A percentile compares a stretch with the other conserved stretches of the same genome.
Conservation (phyloP, 1,140 invertebrate genomes). For the Platyura marginata region DNA sequence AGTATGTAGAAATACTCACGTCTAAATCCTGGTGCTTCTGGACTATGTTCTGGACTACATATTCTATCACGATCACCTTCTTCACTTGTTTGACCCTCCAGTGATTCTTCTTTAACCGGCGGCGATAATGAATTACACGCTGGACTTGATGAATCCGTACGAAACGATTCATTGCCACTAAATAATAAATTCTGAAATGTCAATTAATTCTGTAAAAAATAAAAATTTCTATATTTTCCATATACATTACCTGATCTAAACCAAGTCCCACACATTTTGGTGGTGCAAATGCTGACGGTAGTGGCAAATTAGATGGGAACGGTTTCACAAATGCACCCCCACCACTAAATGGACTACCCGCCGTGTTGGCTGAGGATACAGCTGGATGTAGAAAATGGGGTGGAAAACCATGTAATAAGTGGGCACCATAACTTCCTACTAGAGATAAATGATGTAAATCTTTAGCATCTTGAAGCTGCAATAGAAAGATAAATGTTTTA, state of each 20-base stretch:
- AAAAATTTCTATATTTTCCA: too few relatives aligned
- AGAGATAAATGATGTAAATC: slow-evolving; percentile 26
- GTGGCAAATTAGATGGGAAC: slow-evolving; percentile 21
- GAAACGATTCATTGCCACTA: slow-evolving; percentile 25
- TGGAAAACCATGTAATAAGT: slow-evolving; percentile 21
- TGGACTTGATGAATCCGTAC: slow-evolving; percentile 23
- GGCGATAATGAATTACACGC: slow-evolving; percentile 18
- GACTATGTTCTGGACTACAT: background rate
- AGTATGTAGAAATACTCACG: too few relatives aligned
- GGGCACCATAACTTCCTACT: slow-evolving; percentile 23
- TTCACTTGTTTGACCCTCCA: slow-evolving; percentile 23
- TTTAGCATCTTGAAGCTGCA: slow-evolving; percentile 25
- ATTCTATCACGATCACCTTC: slow-evolving; percentile 1
- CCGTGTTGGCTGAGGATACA: slow-evolving; percentile 18
- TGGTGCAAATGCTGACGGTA: slow-evolving; percentile 23
- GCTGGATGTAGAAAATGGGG: slow-evolving; percentile 23
- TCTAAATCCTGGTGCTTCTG: slow-evolving; percentile 1
- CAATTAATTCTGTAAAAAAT: too few relatives aligned
- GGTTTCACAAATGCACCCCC: slow-evolving; percentile 19
- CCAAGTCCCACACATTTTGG: slow-evolving; percentile 23
- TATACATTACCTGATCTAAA: slow-evolving; percentile 21
- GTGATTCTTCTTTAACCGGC: slow-evolving; percentile 15
- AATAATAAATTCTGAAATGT: slow-evolving; percentile 8
- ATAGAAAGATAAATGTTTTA: background rate
- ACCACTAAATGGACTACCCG: slow-evolving; percentile 18